These are phyloP conservation scores for Drosophila leontia DNA, from an alignment of 1,140 invertebrate genomes.

Conservation along the genomic window DNA sequence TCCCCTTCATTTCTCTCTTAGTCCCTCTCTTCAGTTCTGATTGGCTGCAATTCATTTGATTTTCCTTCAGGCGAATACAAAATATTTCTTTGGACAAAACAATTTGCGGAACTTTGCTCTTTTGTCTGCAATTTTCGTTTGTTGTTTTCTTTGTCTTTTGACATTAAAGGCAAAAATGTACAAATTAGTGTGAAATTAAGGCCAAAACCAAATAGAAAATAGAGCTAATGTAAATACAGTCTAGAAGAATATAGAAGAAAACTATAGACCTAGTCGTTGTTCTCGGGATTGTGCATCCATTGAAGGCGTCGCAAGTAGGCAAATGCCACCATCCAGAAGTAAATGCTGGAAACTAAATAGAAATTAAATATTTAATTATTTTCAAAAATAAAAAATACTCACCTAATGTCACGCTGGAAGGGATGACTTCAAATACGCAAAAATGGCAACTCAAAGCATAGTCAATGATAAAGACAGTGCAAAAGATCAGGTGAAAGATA, in stretches of 20 bases:
- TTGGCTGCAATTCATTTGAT: slow-evolving; percentile 59
- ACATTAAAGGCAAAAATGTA: slow-evolving; percentile 75
- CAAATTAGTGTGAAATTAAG: slow-evolving; percentile 80
- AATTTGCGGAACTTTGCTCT: slow-evolving; percentile 53
- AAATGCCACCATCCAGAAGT: slow-evolving; percentile 45
- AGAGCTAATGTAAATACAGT: slow-evolving; percentile 23
- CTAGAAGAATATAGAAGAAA: slow-evolving; percentile 11
- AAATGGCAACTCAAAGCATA: slow-evolving; percentile 8
- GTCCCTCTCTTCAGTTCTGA: slow-evolving; percentile 31
- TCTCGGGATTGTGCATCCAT: slow-evolving; percentile 26
- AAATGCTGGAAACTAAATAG: slow-evolving; percentile 30
- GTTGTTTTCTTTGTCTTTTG: slow-evolving; percentile 63
- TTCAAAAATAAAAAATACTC: background rate
- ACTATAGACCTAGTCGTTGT: slow-evolving; percentile 13
- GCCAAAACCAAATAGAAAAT: slow-evolving; percentile 40
- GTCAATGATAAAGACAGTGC: slow-evolving; percentile 17
- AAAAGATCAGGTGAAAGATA: slow-evolving; percentile 24
- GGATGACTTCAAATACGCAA: slow-evolving; percentile 9
- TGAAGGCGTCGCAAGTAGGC: slow-evolving; percentile 31
- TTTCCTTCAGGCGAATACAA: slow-evolving; percentile 32
- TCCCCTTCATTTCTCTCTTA: background rate
- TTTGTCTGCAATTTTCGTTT: slow-evolving; percentile 34
- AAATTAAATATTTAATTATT: background rate
- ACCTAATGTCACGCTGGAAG: slow-evolving; percentile 6
- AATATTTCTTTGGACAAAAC: slow-evolving; percentile 41